A percentile compares a stretch with the other conserved stretches of the same genome.
Conservation (phyloP, 2,888 invertebrate genomes). For the Aproaerema taeniolella region DNA sequence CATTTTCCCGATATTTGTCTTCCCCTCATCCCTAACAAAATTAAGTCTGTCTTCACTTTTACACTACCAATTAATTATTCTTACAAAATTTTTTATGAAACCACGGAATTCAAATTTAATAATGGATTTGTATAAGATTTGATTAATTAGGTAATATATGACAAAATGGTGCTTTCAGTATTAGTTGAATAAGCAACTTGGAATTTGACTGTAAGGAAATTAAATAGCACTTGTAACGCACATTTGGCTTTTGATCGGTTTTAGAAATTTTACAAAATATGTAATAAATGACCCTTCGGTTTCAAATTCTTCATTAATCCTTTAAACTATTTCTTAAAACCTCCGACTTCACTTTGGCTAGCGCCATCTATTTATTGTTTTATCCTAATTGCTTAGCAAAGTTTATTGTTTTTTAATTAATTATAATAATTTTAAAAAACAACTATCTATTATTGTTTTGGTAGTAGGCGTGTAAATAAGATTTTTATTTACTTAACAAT, state of each 20-base stretch:
- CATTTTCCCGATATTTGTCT: background rate
- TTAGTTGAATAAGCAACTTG: slow-evolving; percentile 64
- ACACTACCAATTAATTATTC: too few species aligned
- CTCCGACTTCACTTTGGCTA: slow-evolving; percentile 4
- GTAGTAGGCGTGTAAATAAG: slow-evolving; percentile 66
- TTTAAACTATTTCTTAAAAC: background rate
- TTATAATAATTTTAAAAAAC: slow-evolving; percentile 37
- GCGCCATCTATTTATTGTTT: slow-evolving; percentile 51
- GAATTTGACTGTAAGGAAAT: slow-evolving; percentile 40
- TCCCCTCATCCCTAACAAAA: too few species aligned
- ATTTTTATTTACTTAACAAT: slow-evolving; percentile 58
- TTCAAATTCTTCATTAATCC: too few species aligned
- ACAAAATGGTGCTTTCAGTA: slow-evolving; percentile 74
- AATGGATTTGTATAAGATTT: slow-evolving; percentile 42
- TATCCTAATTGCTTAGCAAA: slow-evolving; percentile 62
- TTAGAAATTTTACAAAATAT: background rate
- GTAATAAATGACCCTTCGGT: background rate
- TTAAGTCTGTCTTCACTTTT: too few species aligned
- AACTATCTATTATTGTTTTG: slow-evolving; percentile 51
- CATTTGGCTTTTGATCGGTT: slow-evolving; percentile 37
- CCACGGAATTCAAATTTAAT: slow-evolving; percentile 40
- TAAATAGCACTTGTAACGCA: slow-evolving; percentile 38
- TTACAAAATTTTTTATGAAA: slow-evolving; percentile 14
- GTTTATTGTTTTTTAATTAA: slow-evolving; percentile 45
- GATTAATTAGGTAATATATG: slow-evolving; percentile 47